These are phyloP conservation scores for Epinephelus fuscoguttatus DNA, from an alignment of 2,113 vertebrate genomes.

Conservation along the genomic window DNA sequence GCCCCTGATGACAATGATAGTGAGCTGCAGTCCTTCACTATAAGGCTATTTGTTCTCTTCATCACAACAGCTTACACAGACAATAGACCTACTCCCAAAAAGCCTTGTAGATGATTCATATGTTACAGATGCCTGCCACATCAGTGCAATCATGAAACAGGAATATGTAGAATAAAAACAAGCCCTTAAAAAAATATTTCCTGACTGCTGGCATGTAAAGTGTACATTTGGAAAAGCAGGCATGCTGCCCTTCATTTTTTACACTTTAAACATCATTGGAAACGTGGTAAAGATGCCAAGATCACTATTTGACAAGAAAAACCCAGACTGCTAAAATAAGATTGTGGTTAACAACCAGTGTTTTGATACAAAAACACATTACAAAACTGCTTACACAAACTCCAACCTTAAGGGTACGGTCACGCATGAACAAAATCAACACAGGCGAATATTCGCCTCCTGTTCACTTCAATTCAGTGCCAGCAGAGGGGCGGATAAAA, in stretches of 20 bases:
- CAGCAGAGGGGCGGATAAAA: no score
- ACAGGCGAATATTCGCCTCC: no score
- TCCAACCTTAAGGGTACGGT: no score
- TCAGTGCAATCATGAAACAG: neutral
- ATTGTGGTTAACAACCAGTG: no score
- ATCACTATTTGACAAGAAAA: no score
- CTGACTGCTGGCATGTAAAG: neutral
- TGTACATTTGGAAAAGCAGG: neutral
- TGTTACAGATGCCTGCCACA: neutral
- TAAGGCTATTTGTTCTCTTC: neutral
- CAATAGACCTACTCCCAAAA: neutral
- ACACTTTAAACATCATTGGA: no score
- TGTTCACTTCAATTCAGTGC: no score
- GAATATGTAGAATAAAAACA: neutral
- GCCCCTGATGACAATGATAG: constrained; percentile 8
- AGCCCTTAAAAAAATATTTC: neutral
- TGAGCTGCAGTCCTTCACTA: neutral
- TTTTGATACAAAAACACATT: no score
- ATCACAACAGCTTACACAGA: constrained; percentile 2
- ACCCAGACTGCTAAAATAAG: no score
- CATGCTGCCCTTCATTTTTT: neutral
- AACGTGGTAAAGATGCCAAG: no score
- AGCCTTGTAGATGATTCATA: neutral
- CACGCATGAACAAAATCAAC: no score
- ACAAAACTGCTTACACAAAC: no score